Base-by-base conservation (phyloP, 2,113 vertebrate species). In the Ophiodon elongatus region DNA sequence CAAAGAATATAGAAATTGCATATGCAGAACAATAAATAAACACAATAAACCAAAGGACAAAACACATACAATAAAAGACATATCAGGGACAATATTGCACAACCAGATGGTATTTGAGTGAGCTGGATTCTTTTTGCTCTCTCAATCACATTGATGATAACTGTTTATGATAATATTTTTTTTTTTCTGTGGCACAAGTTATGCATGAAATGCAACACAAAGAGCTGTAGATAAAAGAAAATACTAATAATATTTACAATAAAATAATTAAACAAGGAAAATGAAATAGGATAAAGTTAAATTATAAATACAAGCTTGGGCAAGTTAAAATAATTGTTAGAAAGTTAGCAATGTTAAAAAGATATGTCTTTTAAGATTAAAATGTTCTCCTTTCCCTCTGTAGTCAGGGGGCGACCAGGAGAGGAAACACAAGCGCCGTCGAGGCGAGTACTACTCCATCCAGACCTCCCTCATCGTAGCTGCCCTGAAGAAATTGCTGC, bases 391-490 rank as follows among this genome's bases (percentile, higher is more conserved):
- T 50, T 6, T 80, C 39, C 65, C 29, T 86, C 54, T 81, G 14
- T 27, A 95, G 94, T 84, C 94, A 5, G 94, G 93, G 15, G 94
- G 94, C 85, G 97, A 99, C 92, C 97, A 98, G 89, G 98, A 99
- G 78, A 95, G 98, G 80, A 99, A 97, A 89, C 97, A 97, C 91
- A 96, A 96, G 85, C 97, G 95, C 50, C 96, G 97, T 1, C 96
- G 96, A 71, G 97, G 98, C 47, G 98, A 99, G 91, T 94, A 98
- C 39, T 99, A 99, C 86, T 98, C 98, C 79, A 94, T 99, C 93
- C 98, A 98, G 89, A 99, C 98, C 13, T 99, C 97, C 14, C 93
- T 99, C 89, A 99, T 99, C 43, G 96, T 99, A 68, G 97, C 98
- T 19, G 96, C 97, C 1, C 95, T 99, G 93, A 99, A 99, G 95